Evolutionary conservation across 2,797 vertebrate genomes (phyloP), one percentile per base, ranked within the genome.

Genomic region (Erethizon dorsatum): DNA sequence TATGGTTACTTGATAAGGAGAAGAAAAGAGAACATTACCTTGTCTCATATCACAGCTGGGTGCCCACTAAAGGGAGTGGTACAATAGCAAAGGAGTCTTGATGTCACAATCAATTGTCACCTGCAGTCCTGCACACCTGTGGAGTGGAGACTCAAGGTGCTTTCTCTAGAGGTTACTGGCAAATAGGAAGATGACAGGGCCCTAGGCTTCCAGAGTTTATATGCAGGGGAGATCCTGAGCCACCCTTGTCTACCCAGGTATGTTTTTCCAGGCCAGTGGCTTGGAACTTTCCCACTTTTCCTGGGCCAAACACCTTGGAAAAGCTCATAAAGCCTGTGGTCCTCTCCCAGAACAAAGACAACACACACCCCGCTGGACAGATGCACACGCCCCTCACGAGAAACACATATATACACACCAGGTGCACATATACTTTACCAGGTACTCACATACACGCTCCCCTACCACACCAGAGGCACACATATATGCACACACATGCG

Each of bases 181-280:
- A 61, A 78, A n/a, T 1, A 18, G 9, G 54, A 71, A 5, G 50
- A 14, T 0, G 20, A 45, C 1, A 54, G 33, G 20, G 71, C 56
- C 5, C 24, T 24, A 2, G 37, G 65, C 57, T 50, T 52, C 47
- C 80, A 56, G 57, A 31, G 33, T 5, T n/a, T 41, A 18, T 0
- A 0, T 4, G 26, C 9, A 2, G 14, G 47, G 28, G 41, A 14
- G 28, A 2, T 4, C 77, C 45, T 1, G 12, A 47, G 61, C 47
- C 26, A 52, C 50, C 41, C 61, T 52, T 0, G 5, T 2, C 88
- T n/a, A 26, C 67, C 57, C 63, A 5, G 37, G 2, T 11, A 33
- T 1, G 6, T 18, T 18, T 33, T 33, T 77, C 41, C 15, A 50
- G 9, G 47, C 15, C n/a, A 18, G 13, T 9, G 31, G 57, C 4